Evolutionary conservation across 2,797 vertebrate species (phyloP).

Genomic region (Periparus ater): DNA sequence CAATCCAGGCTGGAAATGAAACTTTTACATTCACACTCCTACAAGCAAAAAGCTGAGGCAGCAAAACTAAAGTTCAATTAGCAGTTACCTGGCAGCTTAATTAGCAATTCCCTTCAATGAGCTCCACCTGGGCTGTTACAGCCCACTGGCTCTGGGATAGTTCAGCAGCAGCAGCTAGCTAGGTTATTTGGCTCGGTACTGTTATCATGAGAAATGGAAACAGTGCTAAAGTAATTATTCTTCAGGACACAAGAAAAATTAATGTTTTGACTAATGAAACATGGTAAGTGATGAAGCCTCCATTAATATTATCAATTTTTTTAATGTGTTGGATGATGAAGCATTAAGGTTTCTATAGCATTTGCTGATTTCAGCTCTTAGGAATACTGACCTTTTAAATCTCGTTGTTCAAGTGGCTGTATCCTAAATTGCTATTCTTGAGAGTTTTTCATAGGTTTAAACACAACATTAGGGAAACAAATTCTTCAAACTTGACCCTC

Average conservation of each 20-base stretch:
- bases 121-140: not conserved
- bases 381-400: constrained; percentile 39
- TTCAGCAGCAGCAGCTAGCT: not conserved
- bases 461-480: not conserved
- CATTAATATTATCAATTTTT: constrained; percentile 65
- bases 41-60: not conserved
- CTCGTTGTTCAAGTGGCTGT: constrained; percentile 46
- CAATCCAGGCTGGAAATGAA: not conserved
- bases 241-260: constrained; percentile 59
- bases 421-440: not conserved
- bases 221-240: constrained; percentile 45
- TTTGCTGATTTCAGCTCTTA: constrained; percentile 66
- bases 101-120: constrained; percentile 22
- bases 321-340: constrained; percentile 70
- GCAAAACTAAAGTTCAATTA: constrained; percentile 24
- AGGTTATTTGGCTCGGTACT: not conserved
- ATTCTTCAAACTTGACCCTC: not conserved
- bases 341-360: constrained; percentile 67
- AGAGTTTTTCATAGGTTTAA: not conserved
- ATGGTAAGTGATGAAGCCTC: constrained; percentile 54
- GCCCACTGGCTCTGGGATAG: not conserved
- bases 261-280: constrained; percentile 72
- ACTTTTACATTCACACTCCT: not conserved
- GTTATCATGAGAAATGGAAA: constrained; percentile 55
- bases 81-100: constrained; percentile 21